These are phyloP conservation scores for Onychostruthus taczanowskii DNA, from an alignment of 2,113 vertebrate genomes.

Conservation along the genomic window DNA sequence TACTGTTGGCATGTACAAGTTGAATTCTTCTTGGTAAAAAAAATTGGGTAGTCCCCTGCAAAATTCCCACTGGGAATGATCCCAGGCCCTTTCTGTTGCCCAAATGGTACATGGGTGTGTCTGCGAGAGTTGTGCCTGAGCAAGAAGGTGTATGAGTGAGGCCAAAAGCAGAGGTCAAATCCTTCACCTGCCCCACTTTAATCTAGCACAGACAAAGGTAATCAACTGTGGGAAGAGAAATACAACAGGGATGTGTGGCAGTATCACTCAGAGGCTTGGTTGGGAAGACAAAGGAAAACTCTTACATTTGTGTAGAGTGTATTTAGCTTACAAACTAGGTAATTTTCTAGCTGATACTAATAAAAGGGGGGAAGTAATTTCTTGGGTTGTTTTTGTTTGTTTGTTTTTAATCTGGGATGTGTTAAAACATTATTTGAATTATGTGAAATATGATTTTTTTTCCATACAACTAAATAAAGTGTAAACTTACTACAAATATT, in stretches of 20 bases:
- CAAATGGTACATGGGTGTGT: background rate
- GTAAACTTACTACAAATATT: background rate
- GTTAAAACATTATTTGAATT: background rate
- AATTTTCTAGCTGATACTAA: background rate
- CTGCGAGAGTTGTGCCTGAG: background rate
- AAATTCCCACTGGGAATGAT: background rate
- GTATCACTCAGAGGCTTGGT: background rate
- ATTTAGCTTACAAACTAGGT: background rate
- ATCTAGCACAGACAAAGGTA: background rate
- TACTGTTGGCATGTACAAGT: fast-evolving
- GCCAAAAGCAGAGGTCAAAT: background rate
- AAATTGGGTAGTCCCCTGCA: background rate
- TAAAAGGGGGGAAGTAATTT: background rate
- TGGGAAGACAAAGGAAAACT: background rate
- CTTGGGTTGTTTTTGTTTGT: background rate
- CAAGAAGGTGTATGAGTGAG: background rate
- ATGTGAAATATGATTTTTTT: background rate
- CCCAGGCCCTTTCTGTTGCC: background rate
- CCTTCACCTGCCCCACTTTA: background rate
- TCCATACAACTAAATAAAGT: background rate
- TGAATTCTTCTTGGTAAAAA: background rate
- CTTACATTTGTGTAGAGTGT: background rate
- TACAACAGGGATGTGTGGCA: background rate
- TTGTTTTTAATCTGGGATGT: background rate
- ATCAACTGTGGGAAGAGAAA: background rate